phyloP scores from a whole-genome alignment of 1,140 invertebrate genomes.

The Harlomillsia oculata region DNA sequence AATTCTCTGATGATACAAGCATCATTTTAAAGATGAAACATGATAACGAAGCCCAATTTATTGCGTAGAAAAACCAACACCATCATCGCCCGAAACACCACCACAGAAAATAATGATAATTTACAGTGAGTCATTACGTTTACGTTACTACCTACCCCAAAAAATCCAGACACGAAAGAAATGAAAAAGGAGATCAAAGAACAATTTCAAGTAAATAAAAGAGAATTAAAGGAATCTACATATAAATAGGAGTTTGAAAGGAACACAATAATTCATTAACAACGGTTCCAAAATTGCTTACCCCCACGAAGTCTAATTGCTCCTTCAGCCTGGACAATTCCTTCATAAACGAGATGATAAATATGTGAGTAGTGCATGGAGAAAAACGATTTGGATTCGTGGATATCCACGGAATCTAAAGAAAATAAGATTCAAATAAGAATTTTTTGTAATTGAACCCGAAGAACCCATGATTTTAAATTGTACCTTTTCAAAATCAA shows the following conservation, averaged over 20 bases:
- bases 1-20: too few species aligned
- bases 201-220: background rate
- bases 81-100: background rate
- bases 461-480: background rate
- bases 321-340: constrained; percentile 79
- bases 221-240: background rate
- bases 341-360: constrained; percentile 90
- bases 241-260: background rate
- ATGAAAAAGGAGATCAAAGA: background rate
- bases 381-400: constrained; percentile 84
- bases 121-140: background rate
- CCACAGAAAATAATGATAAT: background rate
- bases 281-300: constrained; percentile 40
- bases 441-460: background rate
- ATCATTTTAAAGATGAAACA: background rate
- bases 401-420: constrained; percentile 80
- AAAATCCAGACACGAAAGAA: too few species aligned
- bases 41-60: background rate
- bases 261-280: background rate
- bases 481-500: background rate
- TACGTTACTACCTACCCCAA: too few species aligned
- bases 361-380: constrained; percentile 89
- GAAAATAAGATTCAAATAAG: constrained; percentile 39
- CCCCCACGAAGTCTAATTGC: constrained; percentile 78
- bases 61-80: background rate